These are phyloP conservation scores for Mesembrinibis cayennensis DNA, from an alignment of 2,113 vertebrate species.

Conservation along the genomic window DNA sequence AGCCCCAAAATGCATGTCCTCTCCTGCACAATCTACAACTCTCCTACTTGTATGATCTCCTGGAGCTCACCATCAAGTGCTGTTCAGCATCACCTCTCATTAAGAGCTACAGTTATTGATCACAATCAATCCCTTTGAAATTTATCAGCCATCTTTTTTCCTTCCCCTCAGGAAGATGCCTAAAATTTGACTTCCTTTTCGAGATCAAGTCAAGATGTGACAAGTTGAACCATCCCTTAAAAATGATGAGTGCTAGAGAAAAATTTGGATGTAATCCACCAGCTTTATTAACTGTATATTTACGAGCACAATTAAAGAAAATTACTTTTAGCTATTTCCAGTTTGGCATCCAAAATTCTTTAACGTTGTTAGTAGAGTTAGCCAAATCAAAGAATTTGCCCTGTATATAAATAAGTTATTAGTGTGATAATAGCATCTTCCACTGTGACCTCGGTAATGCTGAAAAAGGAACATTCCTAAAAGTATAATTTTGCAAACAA, in stretches of 20 bases:
- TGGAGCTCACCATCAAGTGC: background rate
- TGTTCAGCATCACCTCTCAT: background rate
- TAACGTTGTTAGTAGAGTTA: background rate
- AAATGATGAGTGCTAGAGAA: background rate
- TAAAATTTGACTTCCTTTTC: conserved; percentile 32
- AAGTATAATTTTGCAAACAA: background rate
- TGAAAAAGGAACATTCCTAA: background rate
- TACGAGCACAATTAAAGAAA: conserved; percentile 45
- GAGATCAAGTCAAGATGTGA: conserved; percentile 32
- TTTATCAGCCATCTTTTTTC: conserved; percentile 51
- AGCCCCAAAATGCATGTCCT: background rate
- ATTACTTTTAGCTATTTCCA: conserved; percentile 49
- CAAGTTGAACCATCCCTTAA: conserved; percentile 14
- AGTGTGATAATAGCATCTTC: background rate
- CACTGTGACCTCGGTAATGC: background rate
- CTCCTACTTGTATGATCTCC: background rate
- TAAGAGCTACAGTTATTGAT: background rate
- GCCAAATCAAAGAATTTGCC: background rate
- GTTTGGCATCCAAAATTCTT: background rate
- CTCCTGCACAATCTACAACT: background rate
- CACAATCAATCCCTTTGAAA: conserved; percentile 41
- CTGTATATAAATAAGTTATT: background rate
- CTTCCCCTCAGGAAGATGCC: conserved; percentile 16
- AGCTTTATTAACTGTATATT: conserved; percentile 34
- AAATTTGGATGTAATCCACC: conserved; percentile 26